Evolutionary conservation across 64 coral and sea anemone genomes (phyloP).

Genomic region (Porites australiensis): DNA sequence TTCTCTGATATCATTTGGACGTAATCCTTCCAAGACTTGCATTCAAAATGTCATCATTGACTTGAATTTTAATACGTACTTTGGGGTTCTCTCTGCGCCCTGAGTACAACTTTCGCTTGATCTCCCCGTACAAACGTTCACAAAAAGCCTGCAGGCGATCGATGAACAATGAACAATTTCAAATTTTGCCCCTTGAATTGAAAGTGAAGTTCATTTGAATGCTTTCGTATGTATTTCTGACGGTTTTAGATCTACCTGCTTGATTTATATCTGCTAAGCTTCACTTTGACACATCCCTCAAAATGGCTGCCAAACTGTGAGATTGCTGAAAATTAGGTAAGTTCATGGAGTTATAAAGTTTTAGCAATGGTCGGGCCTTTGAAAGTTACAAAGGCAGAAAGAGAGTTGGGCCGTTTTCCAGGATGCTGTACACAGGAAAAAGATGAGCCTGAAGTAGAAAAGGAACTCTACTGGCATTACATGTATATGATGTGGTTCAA

Average conservation of each 20-base stretch:
- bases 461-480: too few species aligned
- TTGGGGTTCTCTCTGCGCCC: constrained; percentile 14
- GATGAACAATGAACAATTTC: too few species aligned
- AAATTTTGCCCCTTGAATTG: neutral
- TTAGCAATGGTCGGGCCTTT: neutral
- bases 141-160: neutral
- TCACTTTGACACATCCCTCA: constrained; percentile 16
- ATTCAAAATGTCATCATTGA: neutral
- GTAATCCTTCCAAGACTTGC: neutral
- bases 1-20: neutral
- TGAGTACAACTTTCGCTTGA: constrained; percentile 36
- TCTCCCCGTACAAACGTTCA: neutral
- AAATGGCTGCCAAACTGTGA: constrained; percentile 26
- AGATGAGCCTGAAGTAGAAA: too few species aligned
- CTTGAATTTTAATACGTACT: neutral
- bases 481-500: too few species aligned
- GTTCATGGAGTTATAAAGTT: constrained; percentile 45
- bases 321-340: constrained; percentile 42
- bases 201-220: constrained; percentile 8
- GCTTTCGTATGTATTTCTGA: constrained; percentile 30
- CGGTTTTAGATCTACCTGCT: constrained; percentile 38
- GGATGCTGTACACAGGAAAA: too few species aligned
- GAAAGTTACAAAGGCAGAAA: too few species aligned
- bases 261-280: constrained; percentile 31
- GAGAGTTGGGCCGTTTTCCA: too few species aligned